Base-by-base conservation (phyloP, 2,888 invertebrate species). In the Leucania comma region DNA sequence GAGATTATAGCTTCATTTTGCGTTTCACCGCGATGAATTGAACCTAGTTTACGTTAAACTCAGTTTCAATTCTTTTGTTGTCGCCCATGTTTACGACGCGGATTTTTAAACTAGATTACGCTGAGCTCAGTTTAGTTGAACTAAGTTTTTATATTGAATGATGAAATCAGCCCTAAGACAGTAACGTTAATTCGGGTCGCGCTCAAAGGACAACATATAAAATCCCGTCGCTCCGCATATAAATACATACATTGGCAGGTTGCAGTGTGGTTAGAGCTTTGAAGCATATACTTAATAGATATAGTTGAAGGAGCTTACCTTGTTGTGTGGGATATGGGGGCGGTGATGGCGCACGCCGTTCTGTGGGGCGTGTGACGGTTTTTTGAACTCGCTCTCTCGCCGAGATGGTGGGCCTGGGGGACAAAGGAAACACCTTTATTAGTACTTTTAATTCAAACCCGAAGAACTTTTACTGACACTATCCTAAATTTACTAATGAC, bases 341-440 rank as follows among this genome's bases (percentile, higher is more conserved):
- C 95, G 94, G 85, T 93, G 95, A 86, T 94, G 95, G 78, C 96
- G 93, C 69, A 85, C 86, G 50, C 95, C 94, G 91, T 96, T 94
- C 86, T 95, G 93, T 63, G 94, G 91, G 87, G 96, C 96, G 93
- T 96, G 95, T 86, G 96, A 93, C 32, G 97, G 97, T 89, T 97
- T 97, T 92, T 97, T 97, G 95, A 97, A 97, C 94, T 97, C 96
- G 92, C 96, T 93, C 90, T 96, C 91, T 88, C 96, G 90, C 86
- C 97, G 95, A 62, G 96, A 94, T 86, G 96, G 94, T 70, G 95
- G 95, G 86, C 92, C 95, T 96, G 38, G 92, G 3, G 73, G 84
- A 90, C 90, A 92, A 92, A 86, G 48, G 81, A 82, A 75, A 82
- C 29, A 46, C 42, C 14, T 38, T 32, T n/a, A 69, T 80, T 54